A percentile compares a stretch with the other conserved stretches of the same genome.
Evolutionary conservation across 2,888 invertebrate species (phyloP).

Genomic region (Sinodicranocentrus sp.): DNA sequence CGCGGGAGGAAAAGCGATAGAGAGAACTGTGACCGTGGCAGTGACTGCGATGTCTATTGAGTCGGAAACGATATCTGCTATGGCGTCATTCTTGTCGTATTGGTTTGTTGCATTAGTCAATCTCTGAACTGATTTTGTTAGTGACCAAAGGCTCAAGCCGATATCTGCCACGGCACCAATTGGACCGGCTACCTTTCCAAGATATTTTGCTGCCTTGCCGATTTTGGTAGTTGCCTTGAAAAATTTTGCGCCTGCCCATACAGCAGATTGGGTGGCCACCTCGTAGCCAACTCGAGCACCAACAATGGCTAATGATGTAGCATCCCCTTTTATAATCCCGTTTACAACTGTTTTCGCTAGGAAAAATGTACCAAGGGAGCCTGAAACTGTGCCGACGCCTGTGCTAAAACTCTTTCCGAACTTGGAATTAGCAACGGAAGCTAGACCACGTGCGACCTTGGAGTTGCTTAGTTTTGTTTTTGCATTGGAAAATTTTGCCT

Average conservation of each 20-base stretch:
- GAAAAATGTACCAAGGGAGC: constrained; percentile 19
- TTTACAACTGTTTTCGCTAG: constrained; percentile 38
- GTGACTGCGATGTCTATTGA: constrained; percentile 59
- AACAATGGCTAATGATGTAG: constrained; percentile 49
- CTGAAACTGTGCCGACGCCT: not conserved
- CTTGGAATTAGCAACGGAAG: not conserved
- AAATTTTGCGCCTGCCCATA: not conserved
- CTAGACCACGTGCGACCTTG: no score
- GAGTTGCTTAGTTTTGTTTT: constrained; percentile 11
- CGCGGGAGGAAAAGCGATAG: constrained; percentile 50
- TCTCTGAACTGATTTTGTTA: constrained; percentile 19
- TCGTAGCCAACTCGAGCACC: constrained; percentile 51
- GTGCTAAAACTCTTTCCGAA: not conserved
- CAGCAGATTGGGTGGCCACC: not conserved
- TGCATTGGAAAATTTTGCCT: not conserved
- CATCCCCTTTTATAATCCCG: constrained; percentile 46
- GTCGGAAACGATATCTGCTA: constrained; percentile 63
- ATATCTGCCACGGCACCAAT: constrained; percentile 42
- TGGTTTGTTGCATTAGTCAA: constrained; percentile 16
- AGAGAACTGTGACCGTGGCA: not conserved
- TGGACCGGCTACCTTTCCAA: constrained; percentile 45
- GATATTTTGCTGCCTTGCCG: constrained; percentile 1
- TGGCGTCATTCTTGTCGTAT: constrained; percentile 65
- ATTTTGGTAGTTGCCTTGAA: constrained; percentile 18
- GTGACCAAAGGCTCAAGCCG: constrained; percentile 32